Conservation (phyloP, 1,140 invertebrate genomes). For the Macrotrachela quadricornifera region DNA sequence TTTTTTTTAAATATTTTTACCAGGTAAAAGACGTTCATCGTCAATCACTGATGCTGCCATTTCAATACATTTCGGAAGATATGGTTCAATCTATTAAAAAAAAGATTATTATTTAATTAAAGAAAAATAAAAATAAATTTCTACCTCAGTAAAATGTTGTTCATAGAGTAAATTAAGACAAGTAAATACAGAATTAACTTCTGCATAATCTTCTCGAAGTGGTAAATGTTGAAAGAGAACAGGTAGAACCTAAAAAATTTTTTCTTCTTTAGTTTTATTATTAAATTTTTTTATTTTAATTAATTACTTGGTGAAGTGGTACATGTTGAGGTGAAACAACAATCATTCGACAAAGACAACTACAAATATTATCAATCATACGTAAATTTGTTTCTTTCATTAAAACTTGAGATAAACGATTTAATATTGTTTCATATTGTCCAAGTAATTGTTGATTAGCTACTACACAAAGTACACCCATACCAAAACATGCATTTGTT, state of each 20-base stretch:
- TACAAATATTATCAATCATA: conserved; percentile 52
- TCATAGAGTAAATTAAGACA: conserved; percentile 38
- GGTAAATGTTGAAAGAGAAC: conserved; percentile 48
- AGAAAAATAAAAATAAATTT: too few relatives aligned
- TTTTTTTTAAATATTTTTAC: too few relatives aligned
- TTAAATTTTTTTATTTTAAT: background rate
- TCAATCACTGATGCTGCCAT: too few relatives aligned
- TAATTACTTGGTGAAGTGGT: conserved; percentile 40
- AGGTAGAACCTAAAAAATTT: conserved; percentile 41
- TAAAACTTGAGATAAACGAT: conserved; percentile 41
- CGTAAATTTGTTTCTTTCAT: conserved; percentile 38
- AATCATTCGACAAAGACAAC: conserved; percentile 49
- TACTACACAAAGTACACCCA: conserved; percentile 43
- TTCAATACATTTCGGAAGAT: too few relatives aligned
- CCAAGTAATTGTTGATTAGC: conserved; percentile 21
- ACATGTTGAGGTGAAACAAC: conserved; percentile 39
- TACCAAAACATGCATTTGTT: conserved; percentile 51
- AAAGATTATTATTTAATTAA: too few relatives aligned
- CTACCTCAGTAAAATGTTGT: too few relatives aligned
- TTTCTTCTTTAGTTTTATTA: too few relatives aligned
- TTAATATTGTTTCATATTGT: conserved; percentile 41
- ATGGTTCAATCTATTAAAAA: too few relatives aligned
- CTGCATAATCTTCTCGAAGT: conserved; percentile 48
- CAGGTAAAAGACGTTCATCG: too few relatives aligned
- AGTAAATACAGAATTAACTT: conserved; percentile 46